Conservation (phyloP, 1,140 invertebrate species). For the Akabosia matsudoensis region DNA sequence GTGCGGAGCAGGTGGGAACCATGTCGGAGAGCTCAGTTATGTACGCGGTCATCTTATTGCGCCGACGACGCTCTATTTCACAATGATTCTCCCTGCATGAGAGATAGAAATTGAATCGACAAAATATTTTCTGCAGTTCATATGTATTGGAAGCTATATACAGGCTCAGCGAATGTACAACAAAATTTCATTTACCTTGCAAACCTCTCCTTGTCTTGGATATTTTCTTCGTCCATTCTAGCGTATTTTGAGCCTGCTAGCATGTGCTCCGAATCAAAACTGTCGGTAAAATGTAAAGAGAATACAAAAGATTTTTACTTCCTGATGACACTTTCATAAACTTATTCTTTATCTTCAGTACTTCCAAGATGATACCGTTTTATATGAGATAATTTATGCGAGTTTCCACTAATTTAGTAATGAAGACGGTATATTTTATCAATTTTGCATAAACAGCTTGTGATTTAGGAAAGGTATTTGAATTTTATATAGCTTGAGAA, state of each 20-base stretch:
- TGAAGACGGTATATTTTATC: too few species aligned
- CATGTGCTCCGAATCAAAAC: not conserved
- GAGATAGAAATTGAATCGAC: slow-evolving; percentile 48
- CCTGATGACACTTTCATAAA: too few species aligned
- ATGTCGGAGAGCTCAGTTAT: slow-evolving; percentile 99
- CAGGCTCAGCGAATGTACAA: not conserved
- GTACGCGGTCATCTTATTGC: slow-evolving; percentile 99
- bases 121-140: slow-evolving; percentile 53
- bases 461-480: too few species aligned
- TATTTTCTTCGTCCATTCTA: slow-evolving; percentile 86
- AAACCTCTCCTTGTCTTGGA: slow-evolving; percentile 93
- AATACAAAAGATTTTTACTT: too few species aligned
- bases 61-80: slow-evolving; percentile 94
- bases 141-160: slow-evolving; percentile 20
- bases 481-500: too few species aligned
- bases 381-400: too few species aligned
- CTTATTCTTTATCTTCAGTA: too few species aligned
- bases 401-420: too few species aligned
- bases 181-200: slow-evolving; percentile 66
- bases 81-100: slow-evolving; percentile 95
- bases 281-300: not conserved
- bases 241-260: slow-evolving; percentile 66
- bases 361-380: too few species aligned
- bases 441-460: too few species aligned
- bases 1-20: slow-evolving; percentile 96